Percentiles rank a stretch among this genome's conserved stretches.
These are phyloP conservation scores for Microcebus murinus DNA, from an alignment of 2,113 vertebrate genomes.

Conservation along the genomic window DNA sequence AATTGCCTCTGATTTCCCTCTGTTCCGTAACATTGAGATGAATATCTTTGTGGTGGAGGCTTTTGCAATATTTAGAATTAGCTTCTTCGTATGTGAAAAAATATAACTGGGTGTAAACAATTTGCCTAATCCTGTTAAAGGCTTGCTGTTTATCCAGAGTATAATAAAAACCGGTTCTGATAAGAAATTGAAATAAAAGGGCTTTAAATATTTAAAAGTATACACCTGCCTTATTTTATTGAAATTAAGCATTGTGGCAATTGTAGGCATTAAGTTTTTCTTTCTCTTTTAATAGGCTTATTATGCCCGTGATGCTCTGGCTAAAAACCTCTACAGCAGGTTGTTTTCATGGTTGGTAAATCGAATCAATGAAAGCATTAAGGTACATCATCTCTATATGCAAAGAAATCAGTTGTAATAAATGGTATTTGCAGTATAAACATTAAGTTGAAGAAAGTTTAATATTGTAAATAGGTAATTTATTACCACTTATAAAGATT, in stretches of 20 bases:
- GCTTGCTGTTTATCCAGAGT: neutral
- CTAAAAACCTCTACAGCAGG: slow-evolving; percentile 98
- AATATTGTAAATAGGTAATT: neutral
- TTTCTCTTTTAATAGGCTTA: slow-evolving; percentile 90
- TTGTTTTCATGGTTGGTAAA: slow-evolving; percentile 97
- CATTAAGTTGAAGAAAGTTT: neutral
- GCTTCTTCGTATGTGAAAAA: slow-evolving; percentile 11
- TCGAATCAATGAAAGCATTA: slow-evolving; percentile 99
- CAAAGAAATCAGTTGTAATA: neutral
- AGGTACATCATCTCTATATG: slow-evolving; percentile 85
- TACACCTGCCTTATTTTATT: neutral
- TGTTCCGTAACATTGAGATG: neutral
- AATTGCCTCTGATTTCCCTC: neutral
- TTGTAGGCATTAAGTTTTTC: neutral
- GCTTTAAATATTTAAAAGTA: neutral
- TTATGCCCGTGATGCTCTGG: slow-evolving; percentile 97
- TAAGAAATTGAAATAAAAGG: slow-evolving; percentile 28
- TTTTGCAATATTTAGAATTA: slow-evolving; percentile 24
- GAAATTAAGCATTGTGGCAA: neutral
- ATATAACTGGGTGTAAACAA: neutral
- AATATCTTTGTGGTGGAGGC: neutral
- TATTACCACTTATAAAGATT: neutral
- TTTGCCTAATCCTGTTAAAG: neutral
- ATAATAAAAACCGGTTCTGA: slow-evolving; percentile 9
- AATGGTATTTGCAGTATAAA: neutral